Evolutionary conservation across 1,140 invertebrate species (phyloP).

Genomic region (Tribolium madens): DNA sequence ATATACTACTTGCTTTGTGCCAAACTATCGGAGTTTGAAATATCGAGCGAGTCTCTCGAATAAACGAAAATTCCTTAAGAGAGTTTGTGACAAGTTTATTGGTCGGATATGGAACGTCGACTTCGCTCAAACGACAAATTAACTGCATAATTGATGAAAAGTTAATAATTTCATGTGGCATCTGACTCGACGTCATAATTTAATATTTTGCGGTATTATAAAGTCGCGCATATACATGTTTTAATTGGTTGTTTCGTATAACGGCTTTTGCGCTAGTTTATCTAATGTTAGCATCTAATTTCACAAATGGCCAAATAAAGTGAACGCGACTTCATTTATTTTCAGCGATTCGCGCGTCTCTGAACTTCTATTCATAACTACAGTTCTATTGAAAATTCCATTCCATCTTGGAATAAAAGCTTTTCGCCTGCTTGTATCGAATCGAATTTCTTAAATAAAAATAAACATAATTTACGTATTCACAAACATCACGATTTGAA

Average conservation of each 20-base stretch:
- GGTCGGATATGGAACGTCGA: not conserved
- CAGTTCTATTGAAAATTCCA: not conserved
- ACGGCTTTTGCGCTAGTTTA: not conserved
- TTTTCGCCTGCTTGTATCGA: not conserved
- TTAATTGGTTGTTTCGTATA: not conserved
- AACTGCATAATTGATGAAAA: not conserved
- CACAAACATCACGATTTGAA: not conserved
- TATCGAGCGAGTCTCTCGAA: not conserved
- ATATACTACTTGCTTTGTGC: not conserved
- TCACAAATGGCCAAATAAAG: not conserved
- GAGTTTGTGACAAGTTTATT: not conserved
- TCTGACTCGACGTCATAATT: not conserved
- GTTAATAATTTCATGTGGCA: not conserved
- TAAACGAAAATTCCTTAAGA: not conserved
- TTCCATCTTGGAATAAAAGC: not conserved
- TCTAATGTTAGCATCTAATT: not conserved
- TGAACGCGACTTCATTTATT: not conserved
- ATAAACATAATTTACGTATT: not conserved
- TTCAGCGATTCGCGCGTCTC: not conserved
- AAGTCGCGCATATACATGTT: not conserved
- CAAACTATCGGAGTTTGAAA: not conserved
- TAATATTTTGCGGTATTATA: not conserved
- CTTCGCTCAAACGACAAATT: not conserved
- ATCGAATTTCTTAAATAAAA: not conserved
- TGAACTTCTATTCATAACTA: not conserved